Conservation (phyloP, 2,888 invertebrate species). For the Dioctria rufipes region DNA sequence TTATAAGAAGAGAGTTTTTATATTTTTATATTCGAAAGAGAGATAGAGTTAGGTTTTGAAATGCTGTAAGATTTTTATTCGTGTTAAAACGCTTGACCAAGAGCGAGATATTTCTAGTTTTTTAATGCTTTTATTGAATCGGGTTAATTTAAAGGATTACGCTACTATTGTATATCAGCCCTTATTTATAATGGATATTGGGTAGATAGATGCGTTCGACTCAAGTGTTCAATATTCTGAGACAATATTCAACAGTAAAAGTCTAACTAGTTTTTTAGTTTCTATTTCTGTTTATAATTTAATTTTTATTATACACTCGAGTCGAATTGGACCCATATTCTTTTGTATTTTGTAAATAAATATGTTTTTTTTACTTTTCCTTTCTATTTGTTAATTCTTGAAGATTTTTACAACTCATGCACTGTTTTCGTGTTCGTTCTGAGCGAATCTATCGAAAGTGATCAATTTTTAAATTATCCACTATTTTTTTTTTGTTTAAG, state of each 20-base stretch:
- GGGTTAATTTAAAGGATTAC: constrained; percentile 14
- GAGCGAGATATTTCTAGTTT: constrained; percentile 42
- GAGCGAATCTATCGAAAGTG: constrained; percentile 34
- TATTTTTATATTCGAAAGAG: constrained; percentile 42
- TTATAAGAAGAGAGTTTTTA: constrained; percentile 35
- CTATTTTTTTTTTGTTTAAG: constrained; percentile 19
- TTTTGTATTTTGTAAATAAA: too few species aligned
- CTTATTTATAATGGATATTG: too few species aligned
- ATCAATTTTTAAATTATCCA: constrained; percentile 7
- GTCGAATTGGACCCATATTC: too few species aligned
- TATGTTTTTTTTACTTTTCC: too few species aligned
- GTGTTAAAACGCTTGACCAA: constrained; percentile 26
- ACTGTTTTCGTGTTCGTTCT: not conserved
- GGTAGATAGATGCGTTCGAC: too few species aligned
- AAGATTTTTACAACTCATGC: not conserved
- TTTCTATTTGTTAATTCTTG: constrained; percentile 11
- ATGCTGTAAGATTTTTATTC: constrained; percentile 40
- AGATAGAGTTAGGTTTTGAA: not conserved
- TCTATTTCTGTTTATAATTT: too few species aligned
- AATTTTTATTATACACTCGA: too few species aligned
- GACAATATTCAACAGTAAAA: too few species aligned
- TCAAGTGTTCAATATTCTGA: too few species aligned
- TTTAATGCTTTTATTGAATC: constrained; percentile 37
- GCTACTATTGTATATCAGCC: too few species aligned
- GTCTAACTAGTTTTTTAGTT: too few species aligned